Evolutionary conservation across 2,797 vertebrate species (phyloP).

Genomic region (Pipistrellus nathusii): DNA sequence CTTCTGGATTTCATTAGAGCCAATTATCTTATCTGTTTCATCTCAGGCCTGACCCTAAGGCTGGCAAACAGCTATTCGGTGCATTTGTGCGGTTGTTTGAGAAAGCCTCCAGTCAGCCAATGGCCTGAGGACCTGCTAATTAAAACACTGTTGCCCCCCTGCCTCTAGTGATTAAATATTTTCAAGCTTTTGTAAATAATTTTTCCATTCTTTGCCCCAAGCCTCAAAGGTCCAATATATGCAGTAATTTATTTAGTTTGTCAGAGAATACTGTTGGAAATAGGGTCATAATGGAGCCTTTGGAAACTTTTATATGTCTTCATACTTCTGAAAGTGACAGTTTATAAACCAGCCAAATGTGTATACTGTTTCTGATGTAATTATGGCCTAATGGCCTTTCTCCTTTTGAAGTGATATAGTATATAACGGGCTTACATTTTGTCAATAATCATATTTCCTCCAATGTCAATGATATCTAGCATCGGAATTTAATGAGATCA

Average conservation of each 20-base stretch:
- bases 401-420: constrained; percentile 86
- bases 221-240: constrained; percentile 91
- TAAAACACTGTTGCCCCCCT: constrained; percentile 97
- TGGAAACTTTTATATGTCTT: constrained; percentile 86
- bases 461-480: constrained; percentile 82
- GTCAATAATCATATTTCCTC: constrained; percentile 84
- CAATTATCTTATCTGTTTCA: constrained; percentile 99
- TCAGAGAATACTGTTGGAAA: constrained; percentile 88
- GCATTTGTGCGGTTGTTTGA: constrained; percentile 95
- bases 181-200: constrained; percentile 99
- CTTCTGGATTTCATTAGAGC: constrained; percentile 99
- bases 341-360: constrained; percentile 85
- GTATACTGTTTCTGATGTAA: constrained; percentile 86
- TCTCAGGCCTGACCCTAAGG: constrained; percentile 97
- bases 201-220: constrained; percentile 95
- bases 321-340: constrained; percentile 85
- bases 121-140: constrained; percentile 96
- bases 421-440: constrained; percentile 80
- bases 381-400: constrained; percentile 84
- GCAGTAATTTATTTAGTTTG: constrained; percentile 90
- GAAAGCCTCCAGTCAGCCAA: constrained; percentile 94
- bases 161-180: constrained; percentile 99
- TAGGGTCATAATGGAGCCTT: constrained; percentile 86
- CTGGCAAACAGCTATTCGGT: constrained; percentile 95
- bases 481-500: constrained; percentile 82